Evolutionary conservation across 1,140 invertebrate species (phyloP), one percentile per base, ranked within the genome.

Genomic region (Drosophila paulistorum): DNA sequence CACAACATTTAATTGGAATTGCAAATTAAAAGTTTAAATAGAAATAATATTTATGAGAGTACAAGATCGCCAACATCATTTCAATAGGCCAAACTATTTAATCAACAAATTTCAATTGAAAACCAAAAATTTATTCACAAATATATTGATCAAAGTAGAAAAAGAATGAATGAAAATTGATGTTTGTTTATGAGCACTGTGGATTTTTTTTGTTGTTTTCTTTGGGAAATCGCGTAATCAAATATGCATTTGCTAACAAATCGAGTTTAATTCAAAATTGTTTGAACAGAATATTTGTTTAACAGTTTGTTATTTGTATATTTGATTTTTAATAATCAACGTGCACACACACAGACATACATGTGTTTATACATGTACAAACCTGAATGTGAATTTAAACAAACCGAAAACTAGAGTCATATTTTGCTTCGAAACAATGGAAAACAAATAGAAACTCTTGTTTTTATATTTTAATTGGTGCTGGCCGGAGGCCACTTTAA

Each of bases 401-500:
- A 51, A 51, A 51, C 20, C 45, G 17, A 51, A 51, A 23, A 20
- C 17, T 9, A 51, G 17, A 51, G 45, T 51, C 45, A 51, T 51
- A 51, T 51, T 51, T 51, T 51, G 9, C 45, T 51, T 51, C 9
- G 11, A 51, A 74, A 74, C 67, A 58, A 75, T 35, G 64, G 17
- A 13, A 58, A 68, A 48, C 72, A 75, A 75, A 75, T 62, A 75
- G 58, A 26, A n/a, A 13, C 48, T 73, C 59, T 73, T 60, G 17
- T 45, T 35, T 33, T 58, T 39, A 63, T 59, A 42, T 51, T 69
- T 23, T 51, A 23, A 51, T 71, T 74, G 54, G 69, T 45, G 59
- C 9, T n/a, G 7, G 64, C 71, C 65, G 10, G 6, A 48, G 72
- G 65, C 73, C n/a, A 67, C 57, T 74, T 75, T 74, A 68, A 74